Evolutionary conservation across 2,888 invertebrate species (phyloP).

Genomic region (Eupithecia vulgata): DNA sequence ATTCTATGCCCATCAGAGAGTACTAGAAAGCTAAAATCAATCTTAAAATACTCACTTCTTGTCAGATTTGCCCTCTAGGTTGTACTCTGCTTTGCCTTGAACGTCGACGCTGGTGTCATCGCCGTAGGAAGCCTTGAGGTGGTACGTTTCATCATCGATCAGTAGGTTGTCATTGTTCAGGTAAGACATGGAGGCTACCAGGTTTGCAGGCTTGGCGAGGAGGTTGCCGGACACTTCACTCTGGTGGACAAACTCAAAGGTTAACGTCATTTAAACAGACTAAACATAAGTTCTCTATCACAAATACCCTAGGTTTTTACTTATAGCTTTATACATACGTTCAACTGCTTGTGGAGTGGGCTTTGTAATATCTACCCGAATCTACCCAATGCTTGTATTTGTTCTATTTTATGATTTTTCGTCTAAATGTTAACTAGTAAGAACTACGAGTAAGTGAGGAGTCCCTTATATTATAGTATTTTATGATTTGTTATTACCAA

Average conservation of each 20-base stretch:
- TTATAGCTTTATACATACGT: too few relatives aligned
- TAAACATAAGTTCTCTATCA: too few relatives aligned
- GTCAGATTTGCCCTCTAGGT: conserved; percentile 61
- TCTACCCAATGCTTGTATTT: too few relatives aligned
- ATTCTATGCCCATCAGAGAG: too few relatives aligned
- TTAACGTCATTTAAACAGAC: not conserved
- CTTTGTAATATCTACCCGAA: too few relatives aligned
- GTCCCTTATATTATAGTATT: too few relatives aligned
- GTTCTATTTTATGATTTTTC: too few relatives aligned
- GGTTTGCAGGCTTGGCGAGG: conserved; percentile 62
- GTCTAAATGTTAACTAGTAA: too few relatives aligned
- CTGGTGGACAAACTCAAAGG: conserved; percentile 47
- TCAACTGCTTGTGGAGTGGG: too few relatives aligned
- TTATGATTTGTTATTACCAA: too few relatives aligned
- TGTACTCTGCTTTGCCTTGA: conserved; percentile 69
- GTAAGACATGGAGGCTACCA: conserved; percentile 55
- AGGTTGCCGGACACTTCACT: conserved; percentile 65
- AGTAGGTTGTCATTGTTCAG: conserved; percentile 56
- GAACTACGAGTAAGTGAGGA: too few relatives aligned
- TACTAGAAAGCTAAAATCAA: not conserved
- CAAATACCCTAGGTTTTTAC: too few relatives aligned
- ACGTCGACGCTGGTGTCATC: conserved; percentile 66
- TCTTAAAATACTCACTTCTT: conserved; percentile 63
- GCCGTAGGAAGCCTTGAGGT: conserved; percentile 76
- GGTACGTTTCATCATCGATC: conserved; percentile 65